Conservation (phyloP, 2,797 vertebrate genomes). For the Pangasius krempfi region DNA sequence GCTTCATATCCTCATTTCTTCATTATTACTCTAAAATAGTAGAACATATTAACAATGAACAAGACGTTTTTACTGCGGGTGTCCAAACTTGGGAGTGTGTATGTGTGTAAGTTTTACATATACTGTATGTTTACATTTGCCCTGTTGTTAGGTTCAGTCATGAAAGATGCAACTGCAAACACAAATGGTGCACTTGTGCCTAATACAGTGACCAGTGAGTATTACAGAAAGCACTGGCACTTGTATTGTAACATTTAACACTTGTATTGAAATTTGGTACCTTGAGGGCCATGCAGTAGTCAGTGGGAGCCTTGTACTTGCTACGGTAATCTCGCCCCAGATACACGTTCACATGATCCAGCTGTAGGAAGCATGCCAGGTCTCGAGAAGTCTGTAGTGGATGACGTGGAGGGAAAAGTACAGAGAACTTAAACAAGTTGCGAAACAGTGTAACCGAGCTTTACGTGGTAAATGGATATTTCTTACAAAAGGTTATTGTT, state of each 20-base stretch:
- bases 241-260: not conserved
- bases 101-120: not conserved
- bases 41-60: not conserved
- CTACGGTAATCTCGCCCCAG: slow-evolving; percentile 94
- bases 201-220: not conserved
- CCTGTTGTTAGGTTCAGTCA: not conserved
- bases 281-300: slow-evolving; percentile 95
- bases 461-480: not conserved
- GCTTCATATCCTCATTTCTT: not conserved
- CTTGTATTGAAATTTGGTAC: slow-evolving; percentile 65
- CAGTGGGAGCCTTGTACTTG: slow-evolving; percentile 97
- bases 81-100: not conserved
- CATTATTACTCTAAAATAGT: not conserved
- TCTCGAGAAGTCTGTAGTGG: slow-evolving; percentile 87
- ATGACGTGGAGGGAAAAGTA: slow-evolving; percentile 23
- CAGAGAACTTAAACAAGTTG: not conserved
- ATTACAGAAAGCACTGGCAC: not conserved
- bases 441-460: not conserved
- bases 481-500: not conserved
- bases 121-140: not conserved
- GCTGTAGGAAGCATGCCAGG: slow-evolving; percentile 93
- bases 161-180: not conserved
- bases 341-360: slow-evolving; percentile 97
- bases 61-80: not conserved
- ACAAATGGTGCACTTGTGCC: not conserved